Conservation (phyloP, 2,888 invertebrate species). For the Meganola albula region DNA sequence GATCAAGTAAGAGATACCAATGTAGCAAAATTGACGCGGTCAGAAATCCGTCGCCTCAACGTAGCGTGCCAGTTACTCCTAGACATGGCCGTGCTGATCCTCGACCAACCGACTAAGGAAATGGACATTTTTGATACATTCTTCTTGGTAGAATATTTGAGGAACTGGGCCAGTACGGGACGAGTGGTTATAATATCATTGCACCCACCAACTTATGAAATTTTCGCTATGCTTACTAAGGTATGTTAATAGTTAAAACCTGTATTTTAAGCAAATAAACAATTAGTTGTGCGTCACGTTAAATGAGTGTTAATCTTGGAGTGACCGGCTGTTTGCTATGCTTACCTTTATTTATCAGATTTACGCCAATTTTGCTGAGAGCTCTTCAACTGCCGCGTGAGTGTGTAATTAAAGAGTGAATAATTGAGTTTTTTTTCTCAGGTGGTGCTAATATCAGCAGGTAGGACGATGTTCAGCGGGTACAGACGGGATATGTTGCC, state of each 20-base stretch:
- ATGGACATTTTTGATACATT: slow-evolving; percentile 98
- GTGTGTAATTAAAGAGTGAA: too few species aligned
- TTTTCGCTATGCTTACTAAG: slow-evolving; percentile 94
- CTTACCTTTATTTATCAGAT: too few species aligned
- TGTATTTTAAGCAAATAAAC: too few species aligned
- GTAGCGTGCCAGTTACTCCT: slow-evolving; percentile 93
- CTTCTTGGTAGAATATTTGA: slow-evolving; percentile 94
- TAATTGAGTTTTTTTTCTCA: slow-evolving; percentile 25
- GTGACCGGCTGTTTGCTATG: too few species aligned
- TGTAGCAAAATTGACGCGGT: slow-evolving; percentile 89
- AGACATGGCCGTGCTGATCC: slow-evolving; percentile 89
- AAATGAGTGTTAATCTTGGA: too few species aligned
- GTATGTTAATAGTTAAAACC: slow-evolving; percentile 37
- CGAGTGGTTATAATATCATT: slow-evolving; percentile 93
- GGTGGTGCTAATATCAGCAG: slow-evolving; percentile 91
- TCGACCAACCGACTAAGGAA: slow-evolving; percentile 92
- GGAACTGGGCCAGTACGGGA: slow-evolving; percentile 91
- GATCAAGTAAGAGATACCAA: slow-evolving; percentile 93
- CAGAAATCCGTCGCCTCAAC: slow-evolving; percentile 90
- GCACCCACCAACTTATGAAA: slow-evolving; percentile 96
- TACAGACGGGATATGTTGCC: slow-evolving; percentile 92
- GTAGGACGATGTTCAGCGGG: slow-evolving; percentile 94
- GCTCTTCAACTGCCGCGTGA: too few species aligned
- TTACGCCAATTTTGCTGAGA: too few species aligned
- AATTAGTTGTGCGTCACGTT: too few species aligned